phyloP scores from a whole-genome alignment of 2,888 invertebrate genomes.

The Theodoxus fluviatilis region DNA sequence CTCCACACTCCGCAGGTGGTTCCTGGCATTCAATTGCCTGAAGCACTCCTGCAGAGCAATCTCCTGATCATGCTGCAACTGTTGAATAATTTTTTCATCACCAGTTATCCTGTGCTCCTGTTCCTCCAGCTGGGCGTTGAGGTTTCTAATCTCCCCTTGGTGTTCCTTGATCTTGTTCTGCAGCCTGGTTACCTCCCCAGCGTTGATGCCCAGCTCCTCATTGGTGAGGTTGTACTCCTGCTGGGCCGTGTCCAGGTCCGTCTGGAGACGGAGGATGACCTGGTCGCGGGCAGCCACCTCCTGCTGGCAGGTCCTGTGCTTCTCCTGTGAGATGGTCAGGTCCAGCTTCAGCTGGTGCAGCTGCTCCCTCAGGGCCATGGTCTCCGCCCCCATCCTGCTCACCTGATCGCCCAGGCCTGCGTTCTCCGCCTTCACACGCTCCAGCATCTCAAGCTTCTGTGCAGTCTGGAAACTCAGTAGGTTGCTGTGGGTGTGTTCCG shows the following conservation, averaged over 20 bases:
- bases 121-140: slow-evolving; percentile 50
- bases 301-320: slow-evolving; percentile 63
- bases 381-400: slow-evolving; percentile 42
- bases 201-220: slow-evolving; percentile 54
- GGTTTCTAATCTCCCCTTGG: slow-evolving; percentile 54
- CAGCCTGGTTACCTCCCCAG: slow-evolving; percentile 58
- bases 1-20: slow-evolving; percentile 55
- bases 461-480: no score
- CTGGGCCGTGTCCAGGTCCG: slow-evolving; percentile 60
- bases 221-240: slow-evolving; percentile 49
- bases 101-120: slow-evolving; percentile 38
- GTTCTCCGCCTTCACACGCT: slow-evolving; percentile 57
- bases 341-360: slow-evolving; percentile 59
- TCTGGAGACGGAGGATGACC: slow-evolving; percentile 58
- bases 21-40: no score
- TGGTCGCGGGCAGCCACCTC: slow-evolving; percentile 62
- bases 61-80: slow-evolving; percentile 58
- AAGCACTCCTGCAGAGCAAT: slow-evolving; percentile 59
- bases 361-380: slow-evolving; percentile 52
- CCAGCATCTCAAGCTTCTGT: slow-evolving; percentile 58
- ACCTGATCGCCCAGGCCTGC: slow-evolving; percentile 51
- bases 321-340: slow-evolving; percentile 63
- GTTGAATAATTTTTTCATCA: slow-evolving; percentile 56
- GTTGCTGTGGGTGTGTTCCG: no score
- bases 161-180: slow-evolving; percentile 55